Conservation (phyloP, 1,140 invertebrate genomes). For the Drosophila ohnishii region DNA sequence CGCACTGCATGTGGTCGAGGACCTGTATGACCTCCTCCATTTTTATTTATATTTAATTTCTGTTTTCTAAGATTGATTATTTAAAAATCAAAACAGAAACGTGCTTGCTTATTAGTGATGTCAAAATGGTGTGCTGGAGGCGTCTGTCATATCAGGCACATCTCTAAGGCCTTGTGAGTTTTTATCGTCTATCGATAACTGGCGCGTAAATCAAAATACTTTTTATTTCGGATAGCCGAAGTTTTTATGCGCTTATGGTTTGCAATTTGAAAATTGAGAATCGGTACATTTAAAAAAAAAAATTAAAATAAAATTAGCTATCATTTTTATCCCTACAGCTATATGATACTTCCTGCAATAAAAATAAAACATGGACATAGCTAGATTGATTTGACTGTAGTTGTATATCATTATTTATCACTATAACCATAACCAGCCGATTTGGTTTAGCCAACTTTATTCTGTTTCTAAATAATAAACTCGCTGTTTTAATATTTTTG, state of each 20-base stretch:
- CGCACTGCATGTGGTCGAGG: slow-evolving; percentile 57
- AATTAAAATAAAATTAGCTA: no score
- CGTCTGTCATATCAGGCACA: background rate
- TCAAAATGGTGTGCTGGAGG: background rate
- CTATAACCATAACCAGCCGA: no score
- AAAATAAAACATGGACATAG: background rate
- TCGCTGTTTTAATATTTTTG: no score
- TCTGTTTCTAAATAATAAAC: no score
- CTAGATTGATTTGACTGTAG: background rate
- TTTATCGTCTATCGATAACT: background rate
- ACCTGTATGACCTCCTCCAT: slow-evolving; percentile 52
- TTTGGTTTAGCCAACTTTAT: no score
- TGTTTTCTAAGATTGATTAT: background rate
- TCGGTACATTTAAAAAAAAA: no score
- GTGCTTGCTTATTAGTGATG: background rate
- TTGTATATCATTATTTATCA: no score
- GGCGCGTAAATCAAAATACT: background rate
- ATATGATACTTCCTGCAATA: no score
- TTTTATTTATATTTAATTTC: background rate
- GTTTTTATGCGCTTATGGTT: no score
- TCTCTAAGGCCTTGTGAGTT: background rate
- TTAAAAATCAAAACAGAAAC: slow-evolving; percentile 4
- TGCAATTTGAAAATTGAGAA: no score
- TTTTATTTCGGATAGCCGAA: background rate
- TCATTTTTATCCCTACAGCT: no score